Evolutionary conservation across 2,888 invertebrate species (phyloP).

Genomic region (Magallana nippona): DNA sequence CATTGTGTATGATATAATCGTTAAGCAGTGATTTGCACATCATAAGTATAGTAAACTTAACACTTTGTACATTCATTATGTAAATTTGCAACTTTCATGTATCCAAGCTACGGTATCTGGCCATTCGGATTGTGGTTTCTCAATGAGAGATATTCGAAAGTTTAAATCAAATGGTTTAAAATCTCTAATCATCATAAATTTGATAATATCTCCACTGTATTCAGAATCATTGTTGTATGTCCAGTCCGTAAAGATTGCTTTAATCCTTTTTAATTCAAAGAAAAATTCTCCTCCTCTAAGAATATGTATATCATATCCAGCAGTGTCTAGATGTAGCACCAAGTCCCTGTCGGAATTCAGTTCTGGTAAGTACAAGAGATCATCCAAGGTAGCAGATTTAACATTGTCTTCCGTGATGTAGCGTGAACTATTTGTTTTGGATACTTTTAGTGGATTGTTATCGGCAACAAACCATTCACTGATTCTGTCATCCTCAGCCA

Average conservation of each 20-base stretch:
- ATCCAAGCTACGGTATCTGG: not conserved
- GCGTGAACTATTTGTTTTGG: not conserved
- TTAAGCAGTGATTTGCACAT: no score
- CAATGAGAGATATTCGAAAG: not conserved
- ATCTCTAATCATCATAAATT: not conserved
- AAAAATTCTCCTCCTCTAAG: slow-evolving; percentile 6
- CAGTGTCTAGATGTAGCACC: not conserved
- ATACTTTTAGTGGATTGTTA: not conserved
- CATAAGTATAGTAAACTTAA: no score
- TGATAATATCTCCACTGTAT: not conserved
- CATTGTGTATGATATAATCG: no score
- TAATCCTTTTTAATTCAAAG: not conserved
- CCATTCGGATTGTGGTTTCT: not conserved
- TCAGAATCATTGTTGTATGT: slow-evolving; percentile 19
- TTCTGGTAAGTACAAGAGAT: slow-evolving; percentile 4
- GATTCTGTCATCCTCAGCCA: not conserved
- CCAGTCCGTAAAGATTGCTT: not conserved
- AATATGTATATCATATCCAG: slow-evolving; percentile 10
- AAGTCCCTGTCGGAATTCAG: not conserved
- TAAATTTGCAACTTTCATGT: not conserved
- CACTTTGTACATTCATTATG: no score
- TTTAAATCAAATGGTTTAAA: slow-evolving; percentile 3
- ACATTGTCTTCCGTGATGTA: not conserved
- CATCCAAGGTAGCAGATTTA: not conserved
- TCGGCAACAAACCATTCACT: not conserved